phyloP scores from a whole-genome alignment of 2,888 invertebrate genomes.

The Spodoptera littoralis region DNA sequence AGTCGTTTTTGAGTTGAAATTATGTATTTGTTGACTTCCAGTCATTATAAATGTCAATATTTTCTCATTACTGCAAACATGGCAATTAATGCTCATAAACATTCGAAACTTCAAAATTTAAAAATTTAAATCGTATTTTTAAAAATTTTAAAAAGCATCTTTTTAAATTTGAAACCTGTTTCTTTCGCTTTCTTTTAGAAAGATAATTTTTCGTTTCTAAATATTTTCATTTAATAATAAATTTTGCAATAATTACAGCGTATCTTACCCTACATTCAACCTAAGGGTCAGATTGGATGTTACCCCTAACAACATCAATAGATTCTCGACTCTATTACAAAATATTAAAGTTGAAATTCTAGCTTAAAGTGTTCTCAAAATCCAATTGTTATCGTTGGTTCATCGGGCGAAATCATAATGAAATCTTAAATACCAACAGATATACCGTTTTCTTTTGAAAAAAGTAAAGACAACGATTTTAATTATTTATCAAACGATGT shows the following conservation, averaged over 20 bases:
- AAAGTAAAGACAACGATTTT: too few species aligned
- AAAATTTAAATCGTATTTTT: constrained; percentile 35
- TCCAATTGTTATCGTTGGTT: too few species aligned
- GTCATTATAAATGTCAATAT: background rate
- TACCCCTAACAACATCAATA: too few species aligned
- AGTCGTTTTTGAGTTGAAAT: too few species aligned
- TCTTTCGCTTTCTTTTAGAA: constrained; percentile 56
- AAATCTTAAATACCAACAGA: too few species aligned
- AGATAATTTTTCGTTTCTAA: constrained; percentile 37
- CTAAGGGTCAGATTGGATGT: constrained; percentile 43
- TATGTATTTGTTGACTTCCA: too few species aligned
- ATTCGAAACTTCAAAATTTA: constrained; percentile 33
- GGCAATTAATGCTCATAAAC: constrained; percentile 1
- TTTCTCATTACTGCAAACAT: background rate
- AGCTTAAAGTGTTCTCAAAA: too few species aligned
- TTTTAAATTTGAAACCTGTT: constrained; percentile 33
- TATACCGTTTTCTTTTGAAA: too few species aligned
- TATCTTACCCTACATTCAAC: constrained; percentile 22
- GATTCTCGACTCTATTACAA: too few species aligned
- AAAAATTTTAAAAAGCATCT: constrained; percentile 43
- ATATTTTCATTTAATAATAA: constrained; percentile 35
- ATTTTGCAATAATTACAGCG: constrained; percentile 42
- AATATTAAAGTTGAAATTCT: too few species aligned
- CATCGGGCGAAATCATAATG: too few species aligned
- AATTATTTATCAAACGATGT: too few species aligned